Evolutionary conservation across 53 echinoderm and acorn worm genomes (phyloP).

Genomic region (Glandiceps talaboti): DNA sequence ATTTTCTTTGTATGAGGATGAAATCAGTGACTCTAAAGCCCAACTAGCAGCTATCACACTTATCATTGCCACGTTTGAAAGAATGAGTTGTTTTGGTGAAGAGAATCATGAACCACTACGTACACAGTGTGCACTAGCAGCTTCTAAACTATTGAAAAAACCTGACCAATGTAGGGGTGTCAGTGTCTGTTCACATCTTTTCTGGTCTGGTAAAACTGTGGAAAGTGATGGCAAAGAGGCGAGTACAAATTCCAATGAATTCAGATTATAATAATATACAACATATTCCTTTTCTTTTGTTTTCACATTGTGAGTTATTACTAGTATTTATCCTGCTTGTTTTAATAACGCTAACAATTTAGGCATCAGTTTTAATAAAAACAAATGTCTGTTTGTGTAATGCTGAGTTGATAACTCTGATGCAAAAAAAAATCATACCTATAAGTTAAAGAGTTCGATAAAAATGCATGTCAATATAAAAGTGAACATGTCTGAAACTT

Average conservation of each 20-base stretch:
- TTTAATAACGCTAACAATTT: too few relatives aligned
- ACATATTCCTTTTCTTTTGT: too few relatives aligned
- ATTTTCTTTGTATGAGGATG: conserved; percentile 85
- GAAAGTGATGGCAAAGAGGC: conserved; percentile 91
- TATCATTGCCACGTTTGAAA: conserved; percentile 93
- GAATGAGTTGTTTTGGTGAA: conserved; percentile 89
- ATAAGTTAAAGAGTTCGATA: too few relatives aligned
- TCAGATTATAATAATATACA: too few relatives aligned
- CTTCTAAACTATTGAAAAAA: conserved; percentile 85
- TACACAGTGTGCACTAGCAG: conserved; percentile 88
- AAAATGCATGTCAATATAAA: too few relatives aligned
- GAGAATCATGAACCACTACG: conserved; percentile 93
- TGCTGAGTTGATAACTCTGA: too few relatives aligned
- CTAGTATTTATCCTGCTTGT: too few relatives aligned
- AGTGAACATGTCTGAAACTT: too few relatives aligned
- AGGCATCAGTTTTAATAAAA: too few relatives aligned
- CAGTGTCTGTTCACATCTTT: conserved; percentile 86
- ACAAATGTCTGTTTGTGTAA: too few relatives aligned
- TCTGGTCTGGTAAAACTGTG: conserved; percentile 92
- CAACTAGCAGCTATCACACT: conserved; percentile 93
- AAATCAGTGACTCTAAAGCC: conserved; percentile 97
- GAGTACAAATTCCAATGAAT: conserved; percentile 9
- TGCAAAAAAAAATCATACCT: too few relatives aligned
- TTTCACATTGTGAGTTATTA: too few relatives aligned
- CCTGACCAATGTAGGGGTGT: conserved; percentile 97